phyloP scores from a whole-genome alignment of 1,140 invertebrate genomes.

The Drosophila persimilis region DNA sequence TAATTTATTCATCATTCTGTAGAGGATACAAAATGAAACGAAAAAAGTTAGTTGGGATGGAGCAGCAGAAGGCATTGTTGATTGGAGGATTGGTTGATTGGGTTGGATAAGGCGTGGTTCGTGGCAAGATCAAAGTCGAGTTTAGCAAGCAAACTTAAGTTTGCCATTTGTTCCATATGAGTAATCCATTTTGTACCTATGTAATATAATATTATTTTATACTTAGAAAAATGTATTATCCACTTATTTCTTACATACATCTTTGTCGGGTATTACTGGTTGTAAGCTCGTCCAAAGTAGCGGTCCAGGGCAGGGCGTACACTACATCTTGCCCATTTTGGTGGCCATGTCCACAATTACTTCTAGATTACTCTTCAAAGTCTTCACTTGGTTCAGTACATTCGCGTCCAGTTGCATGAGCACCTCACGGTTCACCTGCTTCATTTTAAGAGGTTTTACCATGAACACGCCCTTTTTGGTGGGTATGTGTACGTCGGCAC shows the following conservation, averaged over 20 bases:
- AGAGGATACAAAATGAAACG: conserved; percentile 13
- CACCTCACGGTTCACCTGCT: too few relatives aligned
- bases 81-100: conserved; percentile 67
- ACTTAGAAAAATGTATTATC: conserved; percentile 19
- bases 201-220: conserved; percentile 27
- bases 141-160: conserved; percentile 50
- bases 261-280: conserved; percentile 3
- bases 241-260: background rate
- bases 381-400: conserved; percentile 62
- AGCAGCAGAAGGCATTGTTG: conserved; percentile 50
- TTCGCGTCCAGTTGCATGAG: conserved; percentile 38
- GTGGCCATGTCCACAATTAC: conserved; percentile 58
- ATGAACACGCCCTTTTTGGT: conserved; percentile 83
- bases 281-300: background rate
- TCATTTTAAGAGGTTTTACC: conserved; percentile 38
- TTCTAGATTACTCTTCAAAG: conserved; percentile 60
- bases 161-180: conserved; percentile 56
- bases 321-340: conserved; percentile 10
- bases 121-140: background rate
- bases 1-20: conserved; percentile 33
- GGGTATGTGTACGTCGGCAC: conserved; percentile 85
- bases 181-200: conserved; percentile 38
- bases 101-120: conserved; percentile 11
- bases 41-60: conserved; percentile 15
- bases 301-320: conserved; percentile 20